phyloP scores from a whole-genome alignment of 2,113 vertebrate species.

The Cottus gobio region DNA sequence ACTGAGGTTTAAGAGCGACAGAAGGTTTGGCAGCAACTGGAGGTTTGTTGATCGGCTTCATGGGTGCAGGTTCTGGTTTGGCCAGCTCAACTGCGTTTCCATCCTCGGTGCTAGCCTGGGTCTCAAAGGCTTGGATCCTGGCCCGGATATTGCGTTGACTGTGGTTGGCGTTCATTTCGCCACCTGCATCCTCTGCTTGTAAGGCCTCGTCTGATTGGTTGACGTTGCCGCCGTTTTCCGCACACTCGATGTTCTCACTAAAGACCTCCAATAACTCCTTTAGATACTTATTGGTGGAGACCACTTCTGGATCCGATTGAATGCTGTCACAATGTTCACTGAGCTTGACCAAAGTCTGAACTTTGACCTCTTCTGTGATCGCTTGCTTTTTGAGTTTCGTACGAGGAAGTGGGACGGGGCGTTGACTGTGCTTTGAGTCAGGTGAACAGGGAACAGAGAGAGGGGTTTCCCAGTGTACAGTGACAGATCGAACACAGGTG shows the following conservation, averaged over 20 bases:
- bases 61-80: constrained; percentile 84
- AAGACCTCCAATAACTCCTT: constrained; percentile 79
- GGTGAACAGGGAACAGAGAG: constrained; percentile 10
- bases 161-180: constrained; percentile 84
- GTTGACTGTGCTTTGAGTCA: constrained; percentile 38
- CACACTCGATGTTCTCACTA: constrained; percentile 66
- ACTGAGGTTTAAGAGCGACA: constrained; percentile 80
- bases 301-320: constrained; percentile 15
- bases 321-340: constrained; percentile 63
- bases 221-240: not conserved
- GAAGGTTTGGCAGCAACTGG: constrained; percentile 86
- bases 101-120: constrained; percentile 78
- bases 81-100: constrained; percentile 54
- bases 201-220: constrained; percentile 28
- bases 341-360: constrained; percentile 70
- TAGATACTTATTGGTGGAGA: constrained; percentile 69
- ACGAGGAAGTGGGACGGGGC: constrained; percentile 91
- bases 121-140: constrained; percentile 93
- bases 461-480: constrained; percentile 58
- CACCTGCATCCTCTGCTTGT: constrained; percentile 58
- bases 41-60: constrained; percentile 79
- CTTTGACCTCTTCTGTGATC: constrained; percentile 75
- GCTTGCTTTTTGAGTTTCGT: constrained; percentile 86
- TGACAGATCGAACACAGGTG: constrained; percentile 58
- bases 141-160: constrained; percentile 88